Evolutionary conservation across 2,888 invertebrate species (phyloP).

Genomic region (Synergus laeviventris): DNA sequence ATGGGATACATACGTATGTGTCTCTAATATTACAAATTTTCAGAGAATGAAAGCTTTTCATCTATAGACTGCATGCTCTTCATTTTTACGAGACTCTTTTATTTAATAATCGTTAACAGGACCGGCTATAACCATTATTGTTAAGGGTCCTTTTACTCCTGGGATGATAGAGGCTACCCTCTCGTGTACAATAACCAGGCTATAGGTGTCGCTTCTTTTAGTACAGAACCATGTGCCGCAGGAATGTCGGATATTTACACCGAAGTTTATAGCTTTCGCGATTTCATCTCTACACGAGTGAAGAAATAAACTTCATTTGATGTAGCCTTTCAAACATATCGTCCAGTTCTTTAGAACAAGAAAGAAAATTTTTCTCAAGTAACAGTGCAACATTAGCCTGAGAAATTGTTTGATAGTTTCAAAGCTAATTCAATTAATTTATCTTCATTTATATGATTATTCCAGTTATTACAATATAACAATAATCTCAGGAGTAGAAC

Average conservation of each 20-base stretch:
- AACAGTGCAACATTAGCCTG: background rate
- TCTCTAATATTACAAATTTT: background rate
- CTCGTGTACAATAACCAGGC: constrained; percentile 28
- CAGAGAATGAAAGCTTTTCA: background rate
- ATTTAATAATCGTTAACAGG: background rate
- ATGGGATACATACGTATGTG: too few species aligned
- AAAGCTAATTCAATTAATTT: too few species aligned
- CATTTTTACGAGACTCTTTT: background rate
- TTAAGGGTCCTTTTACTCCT: constrained; percentile 4
- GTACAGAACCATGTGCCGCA: constrained; percentile 33
- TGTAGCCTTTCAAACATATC: background rate
- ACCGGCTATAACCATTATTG: constrained; percentile 5
- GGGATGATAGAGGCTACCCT: background rate
- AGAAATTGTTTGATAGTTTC: too few species aligned
- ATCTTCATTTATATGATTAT: too few species aligned
- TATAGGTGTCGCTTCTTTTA: constrained; percentile 24
- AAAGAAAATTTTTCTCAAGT: background rate
- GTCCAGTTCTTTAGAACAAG: background rate
- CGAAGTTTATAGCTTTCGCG: constrained; percentile 28
- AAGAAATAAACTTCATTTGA: constrained; percentile 6
- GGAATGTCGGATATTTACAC: constrained; percentile 36
- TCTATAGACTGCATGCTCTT: background rate
- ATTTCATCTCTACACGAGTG: constrained; percentile 22
- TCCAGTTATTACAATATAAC: too few species aligned
- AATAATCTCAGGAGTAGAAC: too few species aligned